phyloP scores from a whole-genome alignment of 2,888 invertebrate species.

The Diarsia mendica region DNA sequence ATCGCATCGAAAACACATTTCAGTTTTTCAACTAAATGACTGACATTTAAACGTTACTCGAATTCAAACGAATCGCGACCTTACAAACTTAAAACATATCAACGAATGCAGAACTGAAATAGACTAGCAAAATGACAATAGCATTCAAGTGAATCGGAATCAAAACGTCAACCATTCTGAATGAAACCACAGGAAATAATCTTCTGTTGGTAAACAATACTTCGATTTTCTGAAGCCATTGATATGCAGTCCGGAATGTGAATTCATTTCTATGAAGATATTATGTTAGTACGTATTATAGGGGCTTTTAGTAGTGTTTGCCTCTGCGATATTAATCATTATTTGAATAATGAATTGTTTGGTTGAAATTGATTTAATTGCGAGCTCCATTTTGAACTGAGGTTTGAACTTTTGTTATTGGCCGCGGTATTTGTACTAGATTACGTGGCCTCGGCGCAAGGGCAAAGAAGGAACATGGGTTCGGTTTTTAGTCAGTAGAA shows the following conservation, averaged over 20 bases:
- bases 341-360: slow-evolving; percentile 20
- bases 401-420: not conserved
- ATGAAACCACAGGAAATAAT: slow-evolving; percentile 50
- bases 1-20: too few relatives aligned
- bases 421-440: too few relatives aligned
- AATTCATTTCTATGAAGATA: slow-evolving; percentile 39
- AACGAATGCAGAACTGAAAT: slow-evolving; percentile 22
- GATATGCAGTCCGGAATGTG: slow-evolving; percentile 51
- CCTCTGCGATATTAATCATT: slow-evolving; percentile 33
- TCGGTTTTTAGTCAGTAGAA: too few relatives aligned
- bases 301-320: slow-evolving; percentile 13
- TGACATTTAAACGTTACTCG: too few relatives aligned
- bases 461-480: too few relatives aligned
- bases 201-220: slow-evolving; percentile 51
- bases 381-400: not conserved
- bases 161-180: slow-evolving; percentile 8
- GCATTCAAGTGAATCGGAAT: slow-evolving; percentile 22
- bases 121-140: slow-evolving; percentile 23
- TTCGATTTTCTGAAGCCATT: slow-evolving; percentile 44
- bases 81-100: not conserved
- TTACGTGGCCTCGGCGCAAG: too few relatives aligned
- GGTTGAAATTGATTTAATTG: slow-evolving; percentile 1
- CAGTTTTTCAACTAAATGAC: too few relatives aligned
- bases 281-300: slow-evolving; percentile 15
- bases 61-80: too few relatives aligned